Evolutionary conservation across 2,113 vertebrate genomes (phyloP).

Genomic region (Nycticorax nycticorax): DNA sequence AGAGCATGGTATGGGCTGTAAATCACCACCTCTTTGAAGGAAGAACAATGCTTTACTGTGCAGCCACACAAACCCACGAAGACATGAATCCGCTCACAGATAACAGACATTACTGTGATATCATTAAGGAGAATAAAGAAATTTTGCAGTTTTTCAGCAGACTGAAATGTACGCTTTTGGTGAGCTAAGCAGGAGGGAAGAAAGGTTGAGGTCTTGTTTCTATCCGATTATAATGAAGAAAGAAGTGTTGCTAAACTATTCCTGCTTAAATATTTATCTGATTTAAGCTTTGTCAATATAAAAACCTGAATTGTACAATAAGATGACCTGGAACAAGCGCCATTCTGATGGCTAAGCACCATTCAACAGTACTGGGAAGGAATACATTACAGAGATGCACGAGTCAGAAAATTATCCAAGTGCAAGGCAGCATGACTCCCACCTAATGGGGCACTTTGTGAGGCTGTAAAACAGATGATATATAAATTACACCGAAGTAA

Average conservation of each 20-base stretch:
- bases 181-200: neutral
- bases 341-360: neutral
- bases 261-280: slow-evolving; percentile 6
- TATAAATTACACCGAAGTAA: neutral
- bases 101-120: neutral
- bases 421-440: neutral
- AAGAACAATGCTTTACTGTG: neutral
- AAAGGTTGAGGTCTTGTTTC: neutral
- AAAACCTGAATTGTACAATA: neutral
- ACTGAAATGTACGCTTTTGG: neutral
- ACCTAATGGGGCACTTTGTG: neutral
- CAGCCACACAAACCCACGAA: neutral
- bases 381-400: neutral
- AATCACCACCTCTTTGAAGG: neutral
- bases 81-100: neutral
- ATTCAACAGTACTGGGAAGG: neutral
- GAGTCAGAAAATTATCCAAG: neutral
- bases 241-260: neutral
- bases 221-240: neutral
- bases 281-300: neutral
- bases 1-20: neutral
- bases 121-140: neutral
- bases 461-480: neutral
- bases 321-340: neutral
- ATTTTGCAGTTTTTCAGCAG: neutral